A percentile compares a stretch with the other conserved stretches of the same genome.
phyloP scores from a whole-genome alignment of 2,888 invertebrate genomes.

The Omphaloscelis lunosa region DNA sequence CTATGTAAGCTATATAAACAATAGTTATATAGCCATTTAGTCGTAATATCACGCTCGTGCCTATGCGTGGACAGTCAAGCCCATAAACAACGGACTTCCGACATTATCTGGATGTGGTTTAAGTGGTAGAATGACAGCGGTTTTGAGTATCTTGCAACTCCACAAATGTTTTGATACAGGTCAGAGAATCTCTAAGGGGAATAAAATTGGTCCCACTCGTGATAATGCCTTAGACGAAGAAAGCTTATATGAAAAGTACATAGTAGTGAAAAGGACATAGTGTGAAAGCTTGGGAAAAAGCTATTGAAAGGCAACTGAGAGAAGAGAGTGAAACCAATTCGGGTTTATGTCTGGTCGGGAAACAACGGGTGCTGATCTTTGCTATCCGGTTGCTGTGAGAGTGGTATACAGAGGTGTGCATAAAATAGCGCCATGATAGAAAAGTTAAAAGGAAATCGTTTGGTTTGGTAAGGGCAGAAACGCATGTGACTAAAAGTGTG shows the following conservation, averaged over 20 bases:
- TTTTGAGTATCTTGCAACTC: not conserved
- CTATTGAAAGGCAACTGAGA: not conserved
- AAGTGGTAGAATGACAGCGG: constrained; percentile 42
- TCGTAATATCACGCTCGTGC: constrained; percentile 72
- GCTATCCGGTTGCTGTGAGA: not conserved
- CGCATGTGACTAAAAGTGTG: too few relatives aligned
- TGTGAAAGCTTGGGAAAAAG: not conserved
- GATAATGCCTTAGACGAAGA: not conserved
- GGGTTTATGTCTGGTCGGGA: not conserved
- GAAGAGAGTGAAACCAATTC: not conserved
- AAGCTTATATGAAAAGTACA: not conserved
- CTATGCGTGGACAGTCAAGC: constrained; percentile 76
- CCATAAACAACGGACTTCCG: constrained; percentile 79
- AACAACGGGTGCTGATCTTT: not conserved
- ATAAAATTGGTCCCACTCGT: not conserved
- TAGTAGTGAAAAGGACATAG: not conserved
- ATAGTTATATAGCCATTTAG: constrained; percentile 75
- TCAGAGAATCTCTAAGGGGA: not conserved
- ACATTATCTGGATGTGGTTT: constrained; percentile 66
- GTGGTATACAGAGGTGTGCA: too few relatives aligned
- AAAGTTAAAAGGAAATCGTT: too few relatives aligned
- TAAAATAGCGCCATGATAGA: too few relatives aligned
- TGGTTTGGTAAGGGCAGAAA: too few relatives aligned
- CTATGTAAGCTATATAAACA: constrained; percentile 71
- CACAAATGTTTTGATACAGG: too few relatives aligned